These are phyloP conservation scores for Molossus molossus DNA, from an alignment of 2,797 vertebrate species.

Conservation along the genomic window DNA sequence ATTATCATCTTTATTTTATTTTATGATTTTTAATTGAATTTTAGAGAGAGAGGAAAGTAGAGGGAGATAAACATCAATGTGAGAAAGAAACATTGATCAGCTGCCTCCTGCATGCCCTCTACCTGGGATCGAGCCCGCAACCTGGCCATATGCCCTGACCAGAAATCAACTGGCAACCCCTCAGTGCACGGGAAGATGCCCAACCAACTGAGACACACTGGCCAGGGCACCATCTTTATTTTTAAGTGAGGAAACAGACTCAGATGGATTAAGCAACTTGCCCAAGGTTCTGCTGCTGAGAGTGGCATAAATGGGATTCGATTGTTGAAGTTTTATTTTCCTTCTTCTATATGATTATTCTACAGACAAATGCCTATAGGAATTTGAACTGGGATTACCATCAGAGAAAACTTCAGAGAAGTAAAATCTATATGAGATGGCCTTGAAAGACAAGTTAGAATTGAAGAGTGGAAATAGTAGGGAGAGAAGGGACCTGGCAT, in stretches of 20 bases:
- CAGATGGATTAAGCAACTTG: too few species aligned
- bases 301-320: background rate
- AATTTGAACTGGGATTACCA: background rate
- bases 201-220: too few species aligned
- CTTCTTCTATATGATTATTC: background rate
- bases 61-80: too few species aligned
- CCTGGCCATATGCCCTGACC: too few species aligned
- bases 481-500: background rate
- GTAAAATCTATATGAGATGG: background rate
- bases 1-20: background rate
- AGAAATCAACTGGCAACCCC: too few species aligned
- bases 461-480: background rate
- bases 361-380: background rate
- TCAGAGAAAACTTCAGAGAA: conserved; percentile 45
- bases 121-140: too few species aligned
- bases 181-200: too few species aligned
- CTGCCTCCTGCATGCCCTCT: too few species aligned
- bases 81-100: too few species aligned
- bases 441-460: background rate
- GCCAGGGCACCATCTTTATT: too few species aligned
- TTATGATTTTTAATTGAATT: background rate
- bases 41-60: too few species aligned
- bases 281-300: background rate
- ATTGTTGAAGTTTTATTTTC: background rate
- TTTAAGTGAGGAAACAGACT: too few species aligned